Conservation (phyloP, 2,797 vertebrate species). For the Dallia pectoralis region DNA sequence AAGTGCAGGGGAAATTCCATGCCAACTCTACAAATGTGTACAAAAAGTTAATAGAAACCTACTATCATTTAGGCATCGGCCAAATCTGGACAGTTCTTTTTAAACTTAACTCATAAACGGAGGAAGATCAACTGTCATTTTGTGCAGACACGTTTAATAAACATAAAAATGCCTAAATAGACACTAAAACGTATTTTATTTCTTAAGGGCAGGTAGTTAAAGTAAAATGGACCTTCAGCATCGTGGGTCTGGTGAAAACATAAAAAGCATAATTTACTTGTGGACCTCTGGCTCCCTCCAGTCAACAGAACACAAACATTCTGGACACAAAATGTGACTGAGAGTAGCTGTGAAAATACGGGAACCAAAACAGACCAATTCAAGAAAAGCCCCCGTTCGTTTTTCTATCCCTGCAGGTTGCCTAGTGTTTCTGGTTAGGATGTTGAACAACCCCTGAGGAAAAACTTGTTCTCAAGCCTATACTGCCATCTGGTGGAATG, state of each 20-base stretch:
- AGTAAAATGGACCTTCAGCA: background rate
- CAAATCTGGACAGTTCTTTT: background rate
- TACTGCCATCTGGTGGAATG: constrained; percentile 1
- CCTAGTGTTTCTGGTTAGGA: no score
- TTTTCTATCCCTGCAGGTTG: no score
- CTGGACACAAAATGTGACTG: background rate
- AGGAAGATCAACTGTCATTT: background rate
- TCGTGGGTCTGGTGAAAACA: background rate
- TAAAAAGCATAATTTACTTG: background rate
- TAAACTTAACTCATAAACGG: background rate
- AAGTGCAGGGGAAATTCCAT: no score
- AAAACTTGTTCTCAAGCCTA: background rate
- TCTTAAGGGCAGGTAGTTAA: no score
- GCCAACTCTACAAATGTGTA: no score
- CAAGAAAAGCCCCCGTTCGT: no score
- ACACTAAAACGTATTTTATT: background rate
- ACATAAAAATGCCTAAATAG: no score
- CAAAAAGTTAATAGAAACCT: background rate
- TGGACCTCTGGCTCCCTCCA: background rate
- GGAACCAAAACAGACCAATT: background rate
- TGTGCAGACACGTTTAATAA: no score
- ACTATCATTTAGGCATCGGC: background rate
- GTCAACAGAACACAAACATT: background rate
- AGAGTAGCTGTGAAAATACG: background rate
- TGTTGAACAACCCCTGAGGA: background rate